Percentiles rank a stretch among this genome's conserved stretches.
These are phyloP conservation scores for Drosophila subquinaria DNA, from an alignment of 2,888 invertebrate species.

Conservation along the genomic window DNA sequence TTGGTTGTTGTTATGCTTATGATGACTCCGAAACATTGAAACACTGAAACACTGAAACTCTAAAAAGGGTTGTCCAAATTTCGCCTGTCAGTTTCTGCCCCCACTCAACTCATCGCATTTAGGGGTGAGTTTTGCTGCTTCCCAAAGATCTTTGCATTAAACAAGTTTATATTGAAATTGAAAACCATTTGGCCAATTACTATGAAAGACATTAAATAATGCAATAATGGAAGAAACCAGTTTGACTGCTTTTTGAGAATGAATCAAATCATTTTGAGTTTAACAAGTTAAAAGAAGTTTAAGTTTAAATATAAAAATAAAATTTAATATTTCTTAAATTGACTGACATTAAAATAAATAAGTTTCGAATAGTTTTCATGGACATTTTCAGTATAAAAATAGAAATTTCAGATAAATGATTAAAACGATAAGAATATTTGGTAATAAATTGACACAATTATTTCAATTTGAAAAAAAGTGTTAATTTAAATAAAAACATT, in stretches of 20 bases:
- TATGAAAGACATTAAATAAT: constrained; percentile 28
- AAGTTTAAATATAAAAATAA: background rate
- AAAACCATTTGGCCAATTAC: constrained; percentile 65
- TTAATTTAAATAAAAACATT: too few species aligned
- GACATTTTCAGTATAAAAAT: background rate
- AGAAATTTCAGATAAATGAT: too few species aligned
- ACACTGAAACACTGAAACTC: constrained; percentile 14
- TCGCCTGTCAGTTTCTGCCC: background rate
- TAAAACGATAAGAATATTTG: background rate
- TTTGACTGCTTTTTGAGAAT: background rate
- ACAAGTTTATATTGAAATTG: constrained; percentile 36
- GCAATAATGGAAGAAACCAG: constrained; percentile 13
- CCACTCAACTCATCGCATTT: background rate
- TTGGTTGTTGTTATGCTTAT: constrained; percentile 72
- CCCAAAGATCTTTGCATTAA: constrained; percentile 6
- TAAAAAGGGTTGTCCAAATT: constrained; percentile 72
- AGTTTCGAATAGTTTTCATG: background rate
- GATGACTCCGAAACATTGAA: constrained; percentile 52
- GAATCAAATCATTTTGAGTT: background rate
- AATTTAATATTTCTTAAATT: background rate
- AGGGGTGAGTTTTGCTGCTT: constrained; percentile 47
- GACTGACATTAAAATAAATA: background rate
- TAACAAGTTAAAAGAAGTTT: background rate
- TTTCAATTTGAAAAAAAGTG: too few species aligned
- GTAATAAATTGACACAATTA: background rate